A percentile compares a stretch with the other conserved stretches of the same genome.
Evolutionary conservation across 2,888 invertebrate species (phyloP).

Genomic region (Chirona hameri): DNA sequence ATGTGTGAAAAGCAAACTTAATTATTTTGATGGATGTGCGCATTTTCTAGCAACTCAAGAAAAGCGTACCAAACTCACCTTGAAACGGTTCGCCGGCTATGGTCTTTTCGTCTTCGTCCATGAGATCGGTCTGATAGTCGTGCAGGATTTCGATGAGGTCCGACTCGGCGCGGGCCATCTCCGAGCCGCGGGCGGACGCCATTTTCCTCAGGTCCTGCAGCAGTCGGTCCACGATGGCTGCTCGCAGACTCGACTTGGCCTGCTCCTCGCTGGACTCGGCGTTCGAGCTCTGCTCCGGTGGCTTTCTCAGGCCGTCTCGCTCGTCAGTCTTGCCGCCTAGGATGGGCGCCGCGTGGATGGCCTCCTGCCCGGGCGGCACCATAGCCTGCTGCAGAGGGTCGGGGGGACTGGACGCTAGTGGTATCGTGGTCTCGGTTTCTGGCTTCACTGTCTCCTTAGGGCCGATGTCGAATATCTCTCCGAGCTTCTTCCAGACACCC

Average conservation of each 20-base stretch:
- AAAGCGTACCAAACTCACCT: background rate
- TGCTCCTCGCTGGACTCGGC: background rate
- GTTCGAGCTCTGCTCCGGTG: background rate
- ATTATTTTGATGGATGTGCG: no score
- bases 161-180: background rate
- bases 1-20: background rate
- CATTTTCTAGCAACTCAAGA: no score
- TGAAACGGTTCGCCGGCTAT: background rate
- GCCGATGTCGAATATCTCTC: background rate
- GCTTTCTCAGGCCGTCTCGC: background rate
- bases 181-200: background rate
- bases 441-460: background rate
- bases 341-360: background rate
- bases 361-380: background rate
- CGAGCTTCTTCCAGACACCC: background rate
- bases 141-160: slow-evolving; percentile 22
- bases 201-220: slow-evolving; percentile 6
- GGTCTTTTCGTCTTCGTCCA: slow-evolving; percentile 6
- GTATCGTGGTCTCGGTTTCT: background rate
- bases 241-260: background rate
- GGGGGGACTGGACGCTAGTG: background rate
- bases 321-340: background rate
- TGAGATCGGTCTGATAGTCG: background rate
- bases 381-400: background rate
- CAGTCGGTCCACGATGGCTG: background rate